phyloP scores from a whole-genome alignment of 2,888 invertebrate genomes.

The Muscina levida region DNA sequence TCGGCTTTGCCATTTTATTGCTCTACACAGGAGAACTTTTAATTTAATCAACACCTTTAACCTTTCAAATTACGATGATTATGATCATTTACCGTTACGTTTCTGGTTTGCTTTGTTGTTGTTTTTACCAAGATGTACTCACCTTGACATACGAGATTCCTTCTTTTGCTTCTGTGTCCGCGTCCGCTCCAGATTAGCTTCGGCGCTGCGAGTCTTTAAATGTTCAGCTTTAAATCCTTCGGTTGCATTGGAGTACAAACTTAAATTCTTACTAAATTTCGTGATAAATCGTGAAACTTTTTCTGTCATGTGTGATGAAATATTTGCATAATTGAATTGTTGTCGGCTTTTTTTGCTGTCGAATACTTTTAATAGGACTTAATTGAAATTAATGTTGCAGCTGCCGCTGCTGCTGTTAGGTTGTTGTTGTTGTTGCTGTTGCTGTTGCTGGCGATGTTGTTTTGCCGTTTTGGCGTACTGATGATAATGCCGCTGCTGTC shows the following conservation, averaged over 20 bases:
- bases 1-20: slow-evolving; percentile 12
- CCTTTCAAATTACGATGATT: slow-evolving; percentile 27
- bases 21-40: slow-evolving; percentile 44
- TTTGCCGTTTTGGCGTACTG: slow-evolving; percentile 66
- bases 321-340: slow-evolving; percentile 51
- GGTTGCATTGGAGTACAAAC: slow-evolving; percentile 59
- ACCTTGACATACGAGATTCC: slow-evolving; percentile 54
- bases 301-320: slow-evolving; percentile 69
- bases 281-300: slow-evolving; percentile 74
- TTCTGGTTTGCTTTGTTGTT: neutral
- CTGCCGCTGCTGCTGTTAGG: slow-evolving; percentile 21
- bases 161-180: slow-evolving; percentile 14
- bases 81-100: slow-evolving; percentile 14
- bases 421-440: slow-evolving; percentile 58
- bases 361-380: slow-evolving; percentile 39
- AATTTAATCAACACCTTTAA: slow-evolving; percentile 63
- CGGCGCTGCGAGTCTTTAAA: slow-evolving; percentile 19
- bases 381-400: slow-evolving; percentile 63
- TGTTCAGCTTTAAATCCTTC: slow-evolving; percentile 68
- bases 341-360: slow-evolving; percentile 6
- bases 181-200: slow-evolving; percentile 31
- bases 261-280: slow-evolving; percentile 56
- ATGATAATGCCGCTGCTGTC: slow-evolving; percentile 22
- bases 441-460: slow-evolving; percentile 67
- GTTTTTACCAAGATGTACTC: slow-evolving; percentile 34